These are phyloP conservation scores for Drosophila busckii DNA, from an alignment of 1,140 invertebrate genomes.

Conservation along the genomic window DNA sequence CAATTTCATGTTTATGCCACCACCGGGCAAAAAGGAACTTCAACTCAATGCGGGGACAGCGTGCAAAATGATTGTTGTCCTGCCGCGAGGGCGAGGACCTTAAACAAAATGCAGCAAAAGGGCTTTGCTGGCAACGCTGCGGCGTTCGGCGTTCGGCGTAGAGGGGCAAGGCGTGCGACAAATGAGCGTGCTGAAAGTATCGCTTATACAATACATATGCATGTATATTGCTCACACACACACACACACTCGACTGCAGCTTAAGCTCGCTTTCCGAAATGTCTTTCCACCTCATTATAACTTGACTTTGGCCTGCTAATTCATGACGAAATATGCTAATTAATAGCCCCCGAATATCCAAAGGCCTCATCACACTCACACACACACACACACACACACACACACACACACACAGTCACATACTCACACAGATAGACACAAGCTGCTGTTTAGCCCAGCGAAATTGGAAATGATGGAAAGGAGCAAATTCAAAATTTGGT, in stretches of 20 bases:
- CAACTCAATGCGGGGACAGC: slow-evolving; percentile 4
- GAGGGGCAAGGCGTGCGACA: too few species aligned
- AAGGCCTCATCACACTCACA: slow-evolving; percentile 10
- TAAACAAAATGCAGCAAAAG: background rate
- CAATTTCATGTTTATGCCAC: slow-evolving; percentile 65
- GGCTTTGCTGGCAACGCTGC: too few species aligned
- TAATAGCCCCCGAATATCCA: slow-evolving; percentile 45
- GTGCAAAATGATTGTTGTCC: slow-evolving; percentile 63
- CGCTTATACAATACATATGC: too few species aligned
- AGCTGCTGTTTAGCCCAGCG: too few species aligned
- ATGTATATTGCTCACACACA: too few species aligned
- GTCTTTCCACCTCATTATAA: slow-evolving; percentile 59
- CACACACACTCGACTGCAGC: background rate
- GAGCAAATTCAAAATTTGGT: too few species aligned
- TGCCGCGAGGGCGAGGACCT: slow-evolving; percentile 20
- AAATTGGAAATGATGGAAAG: too few species aligned
- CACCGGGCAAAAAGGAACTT: slow-evolving; percentile 37
- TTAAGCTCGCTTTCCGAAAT: slow-evolving; percentile 13
- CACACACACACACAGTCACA: too few species aligned
- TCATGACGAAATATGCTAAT: slow-evolving; percentile 68
- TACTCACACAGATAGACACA: too few species aligned
- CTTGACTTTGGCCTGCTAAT: slow-evolving; percentile 42
- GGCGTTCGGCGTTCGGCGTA: too few species aligned
- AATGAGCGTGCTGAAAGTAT: too few species aligned
- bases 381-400: too few species aligned